phyloP scores from a whole-genome alignment of 2,113 vertebrate genomes.

The Henicopernis longicauda region DNA sequence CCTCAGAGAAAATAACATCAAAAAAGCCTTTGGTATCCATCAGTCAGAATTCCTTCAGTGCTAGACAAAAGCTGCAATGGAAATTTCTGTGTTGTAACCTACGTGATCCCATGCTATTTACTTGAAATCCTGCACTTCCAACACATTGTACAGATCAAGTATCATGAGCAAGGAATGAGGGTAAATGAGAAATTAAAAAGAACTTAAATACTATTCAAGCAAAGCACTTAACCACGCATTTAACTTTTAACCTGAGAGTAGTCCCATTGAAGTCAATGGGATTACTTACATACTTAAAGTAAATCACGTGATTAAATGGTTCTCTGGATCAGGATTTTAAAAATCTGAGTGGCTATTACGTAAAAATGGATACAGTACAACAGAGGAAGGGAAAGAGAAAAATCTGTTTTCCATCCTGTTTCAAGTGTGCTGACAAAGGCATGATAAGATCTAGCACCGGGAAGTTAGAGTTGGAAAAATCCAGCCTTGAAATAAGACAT shows the following conservation, averaged over 20 bases:
- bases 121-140: background rate
- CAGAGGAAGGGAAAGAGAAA: background rate
- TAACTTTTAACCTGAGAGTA: constrained; percentile 30
- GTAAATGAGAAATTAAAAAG: background rate
- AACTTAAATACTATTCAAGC: background rate
- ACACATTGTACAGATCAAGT: background rate
- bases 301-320: background rate
- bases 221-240: background rate
- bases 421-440: background rate
- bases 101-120: background rate
- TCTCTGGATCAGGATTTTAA: constrained; percentile 2
- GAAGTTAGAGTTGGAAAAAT: constrained; percentile 19
- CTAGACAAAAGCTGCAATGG: background rate
- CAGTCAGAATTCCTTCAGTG: constrained; percentile 25
- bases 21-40: constrained; percentile 10
- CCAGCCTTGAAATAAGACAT: constrained; percentile 37
- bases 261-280: background rate
- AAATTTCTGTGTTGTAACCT: constrained; percentile 13
- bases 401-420: constrained; percentile 19
- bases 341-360: background rate
- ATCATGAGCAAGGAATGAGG: background rate
- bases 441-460: background rate
- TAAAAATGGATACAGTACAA: background rate
- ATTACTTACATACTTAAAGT: background rate
- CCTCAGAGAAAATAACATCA: constrained; percentile 41